Conservation (phyloP, 2,797 vertebrate genomes). For the Brachymystax lenok region DNA sequence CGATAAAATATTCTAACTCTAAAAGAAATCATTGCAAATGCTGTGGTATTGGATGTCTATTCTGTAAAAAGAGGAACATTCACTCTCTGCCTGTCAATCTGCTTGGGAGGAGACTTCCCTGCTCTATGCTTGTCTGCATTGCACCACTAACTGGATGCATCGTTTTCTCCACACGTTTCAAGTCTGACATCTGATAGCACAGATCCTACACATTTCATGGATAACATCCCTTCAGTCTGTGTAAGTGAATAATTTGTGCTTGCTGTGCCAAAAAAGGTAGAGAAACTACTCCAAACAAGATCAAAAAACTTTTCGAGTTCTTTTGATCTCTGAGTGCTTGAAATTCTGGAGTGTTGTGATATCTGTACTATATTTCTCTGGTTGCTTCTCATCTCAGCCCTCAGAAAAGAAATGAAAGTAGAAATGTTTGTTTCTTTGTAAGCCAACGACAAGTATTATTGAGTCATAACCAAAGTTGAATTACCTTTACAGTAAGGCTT, state of each 20-base stretch:
- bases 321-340: conserved; percentile 47
- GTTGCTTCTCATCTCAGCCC: not conserved
- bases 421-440: not conserved
- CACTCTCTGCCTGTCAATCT: conserved; percentile 6
- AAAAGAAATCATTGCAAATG: not conserved
- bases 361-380: conserved; percentile 26
- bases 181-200: conserved; percentile 43
- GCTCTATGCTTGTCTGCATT: not conserved
- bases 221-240: conserved; percentile 35
- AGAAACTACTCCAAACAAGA: conserved; percentile 10
- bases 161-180: conserved; percentile 18
- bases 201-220: conserved; percentile 38
- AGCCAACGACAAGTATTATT: not conserved
- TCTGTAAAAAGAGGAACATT: not conserved
- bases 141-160: conserved; percentile 10
- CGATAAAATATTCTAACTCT: not conserved
- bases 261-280: conserved; percentile 29
- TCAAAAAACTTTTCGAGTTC: conserved; percentile 34
- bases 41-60: no score
- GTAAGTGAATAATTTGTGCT: conserved; percentile 39
- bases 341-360: conserved; percentile 34
- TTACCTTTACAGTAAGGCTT: conserved; percentile 90
- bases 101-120: not conserved
- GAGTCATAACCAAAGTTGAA: conserved; percentile 5
- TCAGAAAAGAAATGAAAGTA: not conserved